Evolutionary conservation across 1,140 invertebrate species (phyloP), one percentile per base, ranked within the genome.

Genomic region (Oreohelix idahoensis): DNA sequence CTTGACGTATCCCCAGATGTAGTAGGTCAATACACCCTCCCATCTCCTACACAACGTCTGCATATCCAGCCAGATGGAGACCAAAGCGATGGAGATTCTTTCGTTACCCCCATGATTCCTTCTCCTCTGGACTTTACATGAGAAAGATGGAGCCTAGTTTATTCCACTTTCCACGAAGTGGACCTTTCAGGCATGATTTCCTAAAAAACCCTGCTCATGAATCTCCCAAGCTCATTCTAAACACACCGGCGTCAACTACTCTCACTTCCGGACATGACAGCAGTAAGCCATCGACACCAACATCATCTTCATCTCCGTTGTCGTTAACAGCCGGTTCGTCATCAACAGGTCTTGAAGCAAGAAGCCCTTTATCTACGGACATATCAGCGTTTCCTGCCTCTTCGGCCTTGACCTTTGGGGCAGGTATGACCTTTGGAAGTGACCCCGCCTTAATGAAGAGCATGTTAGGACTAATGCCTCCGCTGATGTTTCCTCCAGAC

Each of bases 401-500:
- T 38, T 45, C 80, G n/a, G 63, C 79, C 1, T 36, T 80, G 63
- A 51, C 63, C 36, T 69, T 79, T 23, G 77, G 77, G 8, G 51
- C 77, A 38, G 77, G 77, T 17, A 73, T 82, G 49, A 17, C 70
- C 13, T 82, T 58, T 42, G 71, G 80, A 36, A 75, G 36, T 20
- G 77, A 77, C n/a, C 74, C n/a, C 15, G 45, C 42, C 4, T 29
- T 84, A 45, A 63, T 83, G 76, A 79, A 83, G 73, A 74, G 70
- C 58, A 71, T 83, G 66, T 71, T 84, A 23, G 66, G 63, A 35
- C 35, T 83, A 8, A 63, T 85, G 58, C 86, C 84, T 17, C 53
- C 86, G 0, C 58, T 87, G 70, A 79, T 83, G 69, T 79, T 85
- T n/a, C 83, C 82, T 10, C 80, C 84, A 17, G 84, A 87, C 73